Base-by-base conservation (phyloP, 1,140 invertebrate genomes). In the Aplysia californica region DNA sequence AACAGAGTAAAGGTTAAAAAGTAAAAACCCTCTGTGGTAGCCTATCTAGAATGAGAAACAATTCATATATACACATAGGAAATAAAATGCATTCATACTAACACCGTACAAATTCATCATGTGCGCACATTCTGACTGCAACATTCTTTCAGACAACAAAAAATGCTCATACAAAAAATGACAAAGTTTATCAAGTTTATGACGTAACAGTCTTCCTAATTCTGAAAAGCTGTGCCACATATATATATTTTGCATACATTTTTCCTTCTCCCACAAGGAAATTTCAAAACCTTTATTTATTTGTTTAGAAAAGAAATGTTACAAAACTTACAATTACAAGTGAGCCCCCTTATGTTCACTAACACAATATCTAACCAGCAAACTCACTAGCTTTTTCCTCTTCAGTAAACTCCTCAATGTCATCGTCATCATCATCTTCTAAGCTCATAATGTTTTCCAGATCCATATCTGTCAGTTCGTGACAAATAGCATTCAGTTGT, bases 341-440 rank as follows among this genome's bases (percentile, higher is more conserved):
- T 10, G 3, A 66, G 5, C 3, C 20, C 5, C 18, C 58, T 23
- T 35, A 18, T 33, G 38, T 10, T 10, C 10, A 18, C 15, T 10
- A 35, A 66, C 4, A 66, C 6, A 18, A 18, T 29, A 18, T 10
- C 6, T 26, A 66, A 33, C 0, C 2, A 26, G 35, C 29, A 75
- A 6, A 68, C 71, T 75, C 80, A 87, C 86, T 87, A 65, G 83
- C 79, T 41, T 87, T 85, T 77, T 88, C 86, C 39, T 85, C 82
- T 73, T 82, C 79, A 21, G 83, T 82, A 64, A 82, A 83, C 39
- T 84, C 82, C 31, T 87, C 84, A 0, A 85, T 76, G 69, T 82
- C 83, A 59, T 84, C 79, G 58, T 87, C 86, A 83, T 88, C 87
- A 73, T 84, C 77, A 69, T 87, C 85, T 26, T 44, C 41, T 35